Base-by-base conservation (phyloP, 2,888 invertebrate genomes). In the Tenthredo amoena region DNA sequence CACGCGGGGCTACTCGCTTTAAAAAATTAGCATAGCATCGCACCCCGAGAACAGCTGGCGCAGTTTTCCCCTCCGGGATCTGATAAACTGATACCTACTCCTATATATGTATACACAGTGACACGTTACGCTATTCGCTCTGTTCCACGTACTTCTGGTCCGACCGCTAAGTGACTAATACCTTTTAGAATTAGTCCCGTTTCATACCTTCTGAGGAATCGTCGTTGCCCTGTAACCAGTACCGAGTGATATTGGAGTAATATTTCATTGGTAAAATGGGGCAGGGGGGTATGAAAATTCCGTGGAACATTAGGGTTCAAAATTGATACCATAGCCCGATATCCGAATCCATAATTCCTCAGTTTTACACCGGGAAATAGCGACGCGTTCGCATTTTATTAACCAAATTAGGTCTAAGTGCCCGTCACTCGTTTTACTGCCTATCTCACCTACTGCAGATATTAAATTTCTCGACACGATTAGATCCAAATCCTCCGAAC, bases 371-470 rank as follows among this genome's bases (percentile, higher is more conserved):
- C 87, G 76, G 43, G 21, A 47, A 76, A 76, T 76, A 43, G 47
- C 26, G 9, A 21, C 62, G 21, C 62, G 21, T 15, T 31, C 88
- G 89, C 90, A 91, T 91, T 93, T 93, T 92, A 93, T 91, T 91
- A 91, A 92, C 91, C 92, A 92, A 93, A 93, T 93, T 93, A 93
- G 93, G 92, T 91, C 91, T 91, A 92, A 93, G 93, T 93, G 92
- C 92, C 92, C 92, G 92, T 93, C 92, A 90, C 92, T 93, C 92
- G 93, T 93, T 93, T 93, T 93, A 93, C 92, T 92, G 92, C 91
- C 92, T 91, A 93, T 93, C 92, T 92, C 92, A 92, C 92, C 93
- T 91, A 92, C 93, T 92, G 93, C n/a, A n/a, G n/a, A 93, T 93
- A 93, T 93, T 93, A 92, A 93, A 93, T 93, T 93, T 93, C 91